These are phyloP conservation scores for Glaucomys volans DNA, from an alignment of 2,113 vertebrate genomes.

Conservation along the genomic window DNA sequence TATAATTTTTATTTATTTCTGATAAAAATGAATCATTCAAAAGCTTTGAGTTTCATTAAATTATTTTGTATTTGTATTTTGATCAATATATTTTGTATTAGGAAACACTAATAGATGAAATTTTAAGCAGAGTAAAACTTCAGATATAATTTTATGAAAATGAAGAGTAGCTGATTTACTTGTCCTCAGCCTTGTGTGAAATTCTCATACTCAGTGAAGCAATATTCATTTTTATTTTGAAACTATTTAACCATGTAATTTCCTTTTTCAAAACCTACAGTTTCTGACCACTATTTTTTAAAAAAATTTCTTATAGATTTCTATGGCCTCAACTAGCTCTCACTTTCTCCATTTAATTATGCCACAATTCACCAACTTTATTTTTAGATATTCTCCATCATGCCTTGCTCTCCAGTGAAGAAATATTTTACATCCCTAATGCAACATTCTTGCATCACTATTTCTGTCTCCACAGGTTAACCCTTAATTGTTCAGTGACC, in stretches of 20 bases:
- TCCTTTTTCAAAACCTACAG: background rate
- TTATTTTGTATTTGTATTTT: too few relatives aligned
- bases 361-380: conserved; percentile 11
- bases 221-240: conserved; percentile 19
- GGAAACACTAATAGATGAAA: background rate
- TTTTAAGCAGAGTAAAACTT: background rate
- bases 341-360: background rate
- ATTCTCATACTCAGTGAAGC: background rate
- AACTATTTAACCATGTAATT: conserved; percentile 3
- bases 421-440: conserved; percentile 8
- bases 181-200: background rate
- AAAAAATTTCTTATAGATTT: conserved; percentile 6
- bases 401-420: background rate
- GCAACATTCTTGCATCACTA: background rate
- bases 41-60: background rate
- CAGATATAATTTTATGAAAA: background rate
- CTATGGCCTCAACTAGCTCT: background rate
- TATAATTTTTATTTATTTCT: background rate
- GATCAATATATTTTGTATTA: background rate
- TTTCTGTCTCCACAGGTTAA: background rate
- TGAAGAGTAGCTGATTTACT: background rate
- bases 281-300: background rate
- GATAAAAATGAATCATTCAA: conserved; percentile 34
- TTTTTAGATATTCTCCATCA: conserved; percentile 54
- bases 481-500: background rate